phyloP scores from a whole-genome alignment of 2,888 invertebrate genomes.

The Cheilosia vernalis region DNA sequence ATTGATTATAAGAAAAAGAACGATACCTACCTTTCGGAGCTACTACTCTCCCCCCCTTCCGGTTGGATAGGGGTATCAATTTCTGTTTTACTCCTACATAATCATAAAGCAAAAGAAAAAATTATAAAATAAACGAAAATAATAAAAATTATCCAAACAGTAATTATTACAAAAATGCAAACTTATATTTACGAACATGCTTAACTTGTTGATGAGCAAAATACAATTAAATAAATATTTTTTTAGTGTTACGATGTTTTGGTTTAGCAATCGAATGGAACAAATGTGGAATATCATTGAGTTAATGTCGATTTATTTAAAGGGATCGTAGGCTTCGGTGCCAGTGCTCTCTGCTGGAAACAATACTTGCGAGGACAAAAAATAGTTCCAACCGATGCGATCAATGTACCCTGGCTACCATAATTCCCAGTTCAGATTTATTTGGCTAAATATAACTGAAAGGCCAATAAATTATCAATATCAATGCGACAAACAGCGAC shows the following conservation, averaged over 20 bases:
- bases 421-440: too few relatives aligned
- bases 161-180: slow-evolving; percentile 68
- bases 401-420: too few relatives aligned
- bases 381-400: too few relatives aligned
- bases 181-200: slow-evolving; percentile 63
- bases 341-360: too few relatives aligned
- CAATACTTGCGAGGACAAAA: too few relatives aligned
- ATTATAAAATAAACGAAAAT: slow-evolving; percentile 38
- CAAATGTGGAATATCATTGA: not conserved
- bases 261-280: not conserved
- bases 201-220: slow-evolving; percentile 49
- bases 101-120: slow-evolving; percentile 62
- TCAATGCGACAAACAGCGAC: too few relatives aligned
- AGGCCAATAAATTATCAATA: too few relatives aligned
- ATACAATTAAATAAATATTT: slow-evolving; percentile 22
- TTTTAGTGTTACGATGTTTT: slow-evolving; percentile 3
- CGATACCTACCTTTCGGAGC: slow-evolving; percentile 63
- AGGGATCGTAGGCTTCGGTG: too few relatives aligned
- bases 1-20: slow-evolving; percentile 1
- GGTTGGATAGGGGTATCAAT: slow-evolving; percentile 76
- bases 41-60: slow-evolving; percentile 65
- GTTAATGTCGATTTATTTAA: not conserved
- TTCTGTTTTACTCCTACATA: slow-evolving; percentile 73
- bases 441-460: too few relatives aligned
- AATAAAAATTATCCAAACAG: slow-evolving; percentile 55